Conservation (phyloP, 2,797 vertebrate species). For the Molossus alvarezi region DNA sequence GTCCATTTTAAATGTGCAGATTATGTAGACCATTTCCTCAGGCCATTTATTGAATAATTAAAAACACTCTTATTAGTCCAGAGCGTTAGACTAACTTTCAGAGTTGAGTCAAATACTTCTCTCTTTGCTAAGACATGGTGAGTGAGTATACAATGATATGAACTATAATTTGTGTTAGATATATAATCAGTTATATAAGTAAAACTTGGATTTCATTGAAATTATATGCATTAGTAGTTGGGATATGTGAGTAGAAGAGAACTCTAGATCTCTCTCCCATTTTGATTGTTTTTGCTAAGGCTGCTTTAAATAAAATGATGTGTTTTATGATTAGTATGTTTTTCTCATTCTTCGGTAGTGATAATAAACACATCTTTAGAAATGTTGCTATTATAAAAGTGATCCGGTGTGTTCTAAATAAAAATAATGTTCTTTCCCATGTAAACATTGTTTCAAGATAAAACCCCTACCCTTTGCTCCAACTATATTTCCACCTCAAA, state of each 20-base stretch:
- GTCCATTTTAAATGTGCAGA: neutral
- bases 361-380: neutral
- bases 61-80: neutral
- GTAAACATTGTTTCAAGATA: neutral
- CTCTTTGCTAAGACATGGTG: neutral
- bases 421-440: neutral
- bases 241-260: neutral
- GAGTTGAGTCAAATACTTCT: neutral
- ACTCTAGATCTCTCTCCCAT: neutral
- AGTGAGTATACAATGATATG: neutral
- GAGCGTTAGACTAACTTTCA: neutral
- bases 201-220: neutral
- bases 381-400: neutral
- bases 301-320: neutral
- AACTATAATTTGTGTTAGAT: neutral
- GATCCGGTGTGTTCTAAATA: neutral
- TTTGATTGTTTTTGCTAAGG: neutral
- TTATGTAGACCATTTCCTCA: neutral
- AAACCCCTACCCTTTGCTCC: neutral
- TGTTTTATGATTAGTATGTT: neutral
- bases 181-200: neutral
- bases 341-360: neutral
- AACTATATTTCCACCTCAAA: neutral
- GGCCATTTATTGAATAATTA: conserved; percentile 22
- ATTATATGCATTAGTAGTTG: neutral